Percentiles rank a stretch among this genome's conserved stretches.
phyloP scores from a whole-genome alignment of 2,797 vertebrate genomes.

The Lycodopsis pacificus region DNA sequence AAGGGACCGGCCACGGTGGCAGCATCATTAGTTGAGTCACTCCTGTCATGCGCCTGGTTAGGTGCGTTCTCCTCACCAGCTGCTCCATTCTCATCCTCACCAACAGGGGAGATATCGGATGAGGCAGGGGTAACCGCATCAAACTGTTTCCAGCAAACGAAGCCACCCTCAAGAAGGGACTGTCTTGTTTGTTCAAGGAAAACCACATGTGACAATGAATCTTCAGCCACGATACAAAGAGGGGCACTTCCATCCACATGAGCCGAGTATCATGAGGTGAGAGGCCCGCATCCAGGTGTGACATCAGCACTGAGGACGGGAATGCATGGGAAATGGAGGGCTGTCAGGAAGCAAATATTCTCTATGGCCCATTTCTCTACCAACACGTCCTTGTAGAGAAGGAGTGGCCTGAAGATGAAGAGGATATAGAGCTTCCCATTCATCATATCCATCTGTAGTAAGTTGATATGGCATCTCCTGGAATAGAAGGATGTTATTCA shows the following conservation, averaged over 20 bases:
- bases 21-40: slow-evolving; percentile 30
- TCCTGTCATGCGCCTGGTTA: slow-evolving; percentile 23
- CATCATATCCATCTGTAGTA: neutral
- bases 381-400: slow-evolving; percentile 10
- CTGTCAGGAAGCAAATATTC: slow-evolving; percentile 7
- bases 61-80: slow-evolving; percentile 12
- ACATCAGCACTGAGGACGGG: neutral
- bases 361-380: slow-evolving; percentile 6
- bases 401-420: neutral
- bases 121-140: neutral
- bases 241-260: neutral
- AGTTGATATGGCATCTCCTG: neutral
- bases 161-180: slow-evolving; percentile 26
- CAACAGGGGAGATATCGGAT: slow-evolving; percentile 23
- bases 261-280: neutral
- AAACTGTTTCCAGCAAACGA: slow-evolving; percentile 23
- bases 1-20: neutral
- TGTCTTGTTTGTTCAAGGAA: slow-evolving; percentile 29
- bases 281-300: neutral
- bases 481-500: neutral
- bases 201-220: slow-evolving; percentile 15
- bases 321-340: neutral
- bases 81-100: slow-evolving; percentile 23
- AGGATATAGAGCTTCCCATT: neutral
- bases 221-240: neutral